Evolutionary conservation across 1,140 invertebrate genomes (phyloP).

Genomic region (Apis laboriosa): DNA sequence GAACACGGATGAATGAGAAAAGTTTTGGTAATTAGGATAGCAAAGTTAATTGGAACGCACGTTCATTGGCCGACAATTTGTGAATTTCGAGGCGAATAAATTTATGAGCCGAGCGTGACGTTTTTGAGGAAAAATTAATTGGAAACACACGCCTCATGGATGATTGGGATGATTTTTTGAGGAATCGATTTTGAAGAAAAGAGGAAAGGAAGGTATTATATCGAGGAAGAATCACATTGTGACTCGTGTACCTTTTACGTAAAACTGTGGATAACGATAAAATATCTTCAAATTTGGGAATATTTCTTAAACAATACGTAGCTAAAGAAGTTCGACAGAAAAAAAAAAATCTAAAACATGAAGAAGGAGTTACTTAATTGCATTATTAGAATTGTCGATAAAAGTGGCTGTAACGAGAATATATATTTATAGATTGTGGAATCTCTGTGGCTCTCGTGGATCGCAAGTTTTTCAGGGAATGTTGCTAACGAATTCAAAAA

Average conservation of each 20-base stretch:
- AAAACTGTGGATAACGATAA: neutral
- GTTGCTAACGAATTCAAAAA: constrained; percentile 35
- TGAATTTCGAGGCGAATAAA: too few species aligned
- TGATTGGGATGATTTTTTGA: too few species aligned
- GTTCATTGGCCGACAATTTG: too few species aligned
- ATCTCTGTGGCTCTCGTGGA: neutral
- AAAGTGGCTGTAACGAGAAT: neutral
- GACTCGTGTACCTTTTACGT: too few species aligned
- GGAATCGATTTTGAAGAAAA: too few species aligned
- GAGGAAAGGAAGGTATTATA: too few species aligned
- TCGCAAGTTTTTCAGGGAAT: constrained; percentile 10
- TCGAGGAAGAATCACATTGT: too few species aligned
- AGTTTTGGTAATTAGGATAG: neutral
- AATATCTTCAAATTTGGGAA: neutral
- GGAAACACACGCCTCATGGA: accelerated
- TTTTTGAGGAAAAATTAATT: too few species aligned
- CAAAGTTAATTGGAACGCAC: neutral
- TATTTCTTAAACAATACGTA: neutral
- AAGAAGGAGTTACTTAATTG: neutral
- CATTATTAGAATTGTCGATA: neutral
- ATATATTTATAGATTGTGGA: constrained; percentile 38
- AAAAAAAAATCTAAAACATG: too few species aligned
- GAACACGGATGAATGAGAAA: constrained; percentile 3
- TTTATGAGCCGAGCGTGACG: neutral
- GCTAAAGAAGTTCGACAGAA: too few species aligned